phyloP scores from a whole-genome alignment of 2,797 vertebrate genomes.

The Geotrypetes seraphini region DNA sequence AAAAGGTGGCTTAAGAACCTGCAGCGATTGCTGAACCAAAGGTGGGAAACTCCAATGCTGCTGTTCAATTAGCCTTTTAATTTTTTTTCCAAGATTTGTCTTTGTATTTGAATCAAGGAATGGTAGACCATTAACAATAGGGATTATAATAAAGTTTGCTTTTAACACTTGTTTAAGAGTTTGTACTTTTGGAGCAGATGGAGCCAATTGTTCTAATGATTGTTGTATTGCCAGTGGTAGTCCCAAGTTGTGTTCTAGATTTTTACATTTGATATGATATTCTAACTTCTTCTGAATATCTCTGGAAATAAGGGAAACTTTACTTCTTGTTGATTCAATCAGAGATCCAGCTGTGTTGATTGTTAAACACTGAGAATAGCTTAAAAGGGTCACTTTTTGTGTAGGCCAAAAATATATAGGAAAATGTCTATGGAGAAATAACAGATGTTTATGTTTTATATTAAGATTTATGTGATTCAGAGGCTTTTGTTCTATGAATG shows the following conservation, averaged over 20 bases:
- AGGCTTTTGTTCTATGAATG: neutral
- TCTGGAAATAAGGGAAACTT: neutral
- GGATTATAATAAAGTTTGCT: neutral
- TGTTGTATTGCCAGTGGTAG: neutral
- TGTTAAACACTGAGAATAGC: neutral
- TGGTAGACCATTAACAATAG: neutral
- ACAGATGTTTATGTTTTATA: neutral
- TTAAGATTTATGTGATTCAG: neutral
- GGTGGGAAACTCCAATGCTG: neutral
- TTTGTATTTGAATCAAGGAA: neutral
- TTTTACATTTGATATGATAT: neutral
- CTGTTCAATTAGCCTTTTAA: neutral
- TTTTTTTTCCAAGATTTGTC: neutral
- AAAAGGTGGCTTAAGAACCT: neutral
- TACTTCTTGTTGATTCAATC: neutral
- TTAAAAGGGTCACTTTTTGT: neutral
- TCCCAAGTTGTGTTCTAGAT: neutral
- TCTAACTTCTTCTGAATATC: neutral
- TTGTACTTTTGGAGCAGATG: neutral
- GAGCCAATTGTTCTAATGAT: neutral
- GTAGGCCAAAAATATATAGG: neutral
- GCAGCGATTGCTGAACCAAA: neutral
- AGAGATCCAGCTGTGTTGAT: neutral
- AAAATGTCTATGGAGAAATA: neutral
- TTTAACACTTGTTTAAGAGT: neutral